Evolutionary conservation across 2,113 vertebrate genomes (phyloP).

Genomic region (Pterophyllum scalare): DNA sequence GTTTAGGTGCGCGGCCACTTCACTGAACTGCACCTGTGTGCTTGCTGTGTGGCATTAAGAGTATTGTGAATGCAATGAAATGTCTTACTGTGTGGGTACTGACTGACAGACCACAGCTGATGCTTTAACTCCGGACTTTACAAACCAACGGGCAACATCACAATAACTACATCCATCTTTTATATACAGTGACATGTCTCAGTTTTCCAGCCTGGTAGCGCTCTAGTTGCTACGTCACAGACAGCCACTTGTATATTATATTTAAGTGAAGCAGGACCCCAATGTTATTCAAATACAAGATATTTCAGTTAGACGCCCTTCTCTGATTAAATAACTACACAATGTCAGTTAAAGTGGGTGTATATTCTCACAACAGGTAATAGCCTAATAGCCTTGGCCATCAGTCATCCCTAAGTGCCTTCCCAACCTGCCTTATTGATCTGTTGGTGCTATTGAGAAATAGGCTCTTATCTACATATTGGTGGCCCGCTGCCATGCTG

Average conservation of each 20-base stretch:
- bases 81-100: background rate
- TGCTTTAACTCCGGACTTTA: background rate
- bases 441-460: constrained; percentile 61
- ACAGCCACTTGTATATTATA: background rate
- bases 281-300: background rate
- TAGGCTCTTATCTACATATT: constrained; percentile 66
- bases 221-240: background rate
- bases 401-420: constrained; percentile 68
- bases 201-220: background rate
- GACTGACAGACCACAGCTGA: background rate
- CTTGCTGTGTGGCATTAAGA: too few species aligned
- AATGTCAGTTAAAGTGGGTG: constrained; percentile 33
- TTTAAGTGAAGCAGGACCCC: background rate
- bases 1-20: too few species aligned
- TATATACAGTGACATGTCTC: background rate
- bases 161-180: background rate
- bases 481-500: constrained; percentile 51
- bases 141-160: background rate
- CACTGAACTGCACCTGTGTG: too few species aligned
- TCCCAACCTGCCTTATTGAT: constrained; percentile 61
- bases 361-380: constrained; percentile 59
- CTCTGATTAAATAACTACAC: constrained; percentile 34
- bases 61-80: too few species aligned
- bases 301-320: constrained; percentile 20
- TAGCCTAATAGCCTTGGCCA: constrained; percentile 45